Base-by-base conservation (phyloP, 2,797 vertebrate species). In the Oreortyx pictus region DNA sequence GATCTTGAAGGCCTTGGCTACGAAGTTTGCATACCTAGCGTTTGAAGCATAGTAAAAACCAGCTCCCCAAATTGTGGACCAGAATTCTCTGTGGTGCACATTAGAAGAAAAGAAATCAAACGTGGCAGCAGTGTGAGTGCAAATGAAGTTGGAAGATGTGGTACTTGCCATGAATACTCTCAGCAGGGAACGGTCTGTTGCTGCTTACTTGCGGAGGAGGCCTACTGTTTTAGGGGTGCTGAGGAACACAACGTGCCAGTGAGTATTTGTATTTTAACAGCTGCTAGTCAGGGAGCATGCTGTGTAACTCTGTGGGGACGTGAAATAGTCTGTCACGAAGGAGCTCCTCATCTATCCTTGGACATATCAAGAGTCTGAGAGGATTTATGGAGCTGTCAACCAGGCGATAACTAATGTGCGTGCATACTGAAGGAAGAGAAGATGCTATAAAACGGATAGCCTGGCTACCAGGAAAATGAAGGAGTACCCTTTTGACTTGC, bases 341-440 rank as follows among this genome's bases (percentile, higher is more conserved):
- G 62, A 94, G 75, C 57, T 92, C 75, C 83, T 94, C 52, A 61
- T 84, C 79, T 89, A 43, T 77, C 86, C 91, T 93, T 93, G 81
- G 82, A 54, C 49, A 23, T 54, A 74, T 7, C 49, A 57, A 50
- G 72, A 92, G 65, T 7, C 60, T 0, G 9, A 86, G 78, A 80
- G 57, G 83, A 93, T 93, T 96, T 92, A 94, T 50, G 46, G 75
- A 94, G 81, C 90, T 80, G 91, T 91, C 88, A 74, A n/a, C n/a
- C 35, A 61, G 90, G 65, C 79, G 88, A 35, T 86, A 91, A 90
- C 7, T 9, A 90, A 93, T 74, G 61, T 65, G 59, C 17, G 20
- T 23, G 33, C 49, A 15, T 67, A 54, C 25, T 31, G 65, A 91
- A 79, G 33, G 20, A 74, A 91, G 60, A 61, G 75, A 82, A 92